A percentile compares a stretch with the other conserved stretches of the same genome.
phyloP scores from a whole-genome alignment of 1,140 invertebrate genomes.

The Scylla paramamosain region DNA sequence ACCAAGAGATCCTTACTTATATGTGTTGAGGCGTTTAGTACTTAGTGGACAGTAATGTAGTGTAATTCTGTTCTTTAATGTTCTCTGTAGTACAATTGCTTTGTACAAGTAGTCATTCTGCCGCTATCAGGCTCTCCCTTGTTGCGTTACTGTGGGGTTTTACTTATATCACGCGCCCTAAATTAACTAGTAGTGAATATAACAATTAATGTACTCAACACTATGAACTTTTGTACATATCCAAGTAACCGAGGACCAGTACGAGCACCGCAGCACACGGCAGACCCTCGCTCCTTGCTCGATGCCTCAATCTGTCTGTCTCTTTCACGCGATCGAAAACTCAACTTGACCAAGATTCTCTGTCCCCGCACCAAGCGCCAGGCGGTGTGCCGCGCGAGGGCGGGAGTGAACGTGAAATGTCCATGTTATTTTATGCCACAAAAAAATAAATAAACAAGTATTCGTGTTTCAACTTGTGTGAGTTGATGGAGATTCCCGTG shows the following conservation, averaged over 20 bases:
- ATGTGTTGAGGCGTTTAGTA: neutral
- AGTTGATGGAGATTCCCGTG: neutral
- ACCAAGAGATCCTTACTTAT: neutral
- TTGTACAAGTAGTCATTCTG: neutral
- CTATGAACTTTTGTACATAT: conserved; percentile 24
- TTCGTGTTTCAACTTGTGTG: neutral
- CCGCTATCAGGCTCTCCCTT: neutral
- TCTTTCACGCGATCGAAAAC: neutral
- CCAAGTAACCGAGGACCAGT: neutral
- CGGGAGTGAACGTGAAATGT: neutral
- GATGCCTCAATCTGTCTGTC: too few species aligned
- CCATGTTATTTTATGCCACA: neutral
- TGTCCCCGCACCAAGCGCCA: neutral
- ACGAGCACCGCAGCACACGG: neutral
- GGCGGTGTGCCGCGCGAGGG: neutral
- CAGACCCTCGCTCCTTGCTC: too few species aligned
- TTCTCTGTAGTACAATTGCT: neutral
- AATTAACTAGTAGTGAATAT: neutral
- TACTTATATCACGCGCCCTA: neutral
- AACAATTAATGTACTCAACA: neutral
- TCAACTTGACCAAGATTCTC: neutral
- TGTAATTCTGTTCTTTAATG: conserved; percentile 13
- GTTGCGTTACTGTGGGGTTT: neutral
- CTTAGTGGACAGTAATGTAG: neutral
- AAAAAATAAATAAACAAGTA: neutral